Evolutionary conservation across 2,888 invertebrate genomes (phyloP).

Genomic region (Panopea generosa): DNA sequence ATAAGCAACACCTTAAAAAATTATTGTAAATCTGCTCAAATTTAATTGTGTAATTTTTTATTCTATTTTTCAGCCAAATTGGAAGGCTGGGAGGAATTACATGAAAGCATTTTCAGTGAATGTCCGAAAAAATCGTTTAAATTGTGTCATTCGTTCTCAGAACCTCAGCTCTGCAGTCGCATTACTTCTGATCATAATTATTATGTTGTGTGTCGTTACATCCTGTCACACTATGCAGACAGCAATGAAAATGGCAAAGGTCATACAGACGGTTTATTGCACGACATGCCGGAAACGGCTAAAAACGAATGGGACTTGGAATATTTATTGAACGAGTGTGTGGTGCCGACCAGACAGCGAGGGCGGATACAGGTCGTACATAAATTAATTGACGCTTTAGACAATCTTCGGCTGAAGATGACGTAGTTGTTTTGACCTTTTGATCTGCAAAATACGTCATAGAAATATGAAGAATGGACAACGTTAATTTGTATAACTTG

Average conservation of each 20-base stretch:
- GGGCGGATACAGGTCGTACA: constrained; percentile 70
- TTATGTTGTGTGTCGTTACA: constrained; percentile 89
- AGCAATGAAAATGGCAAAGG: constrained; percentile 52
- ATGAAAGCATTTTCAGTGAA: constrained; percentile 82
- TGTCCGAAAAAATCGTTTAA: constrained; percentile 81
- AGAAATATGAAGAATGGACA: no score
- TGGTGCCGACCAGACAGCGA: constrained; percentile 61
- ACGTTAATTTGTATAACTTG: no score
- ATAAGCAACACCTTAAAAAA: no score
- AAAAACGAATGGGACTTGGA: constrained; percentile 67
- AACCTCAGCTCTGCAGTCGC: constrained; percentile 82
- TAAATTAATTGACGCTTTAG: constrained; percentile 55
- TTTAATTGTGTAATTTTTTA: no score
- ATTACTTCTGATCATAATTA: constrained; percentile 93
- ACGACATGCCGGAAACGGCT: constrained; percentile 72
- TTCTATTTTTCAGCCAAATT: constrained; percentile 76
- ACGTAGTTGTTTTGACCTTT: background rate
- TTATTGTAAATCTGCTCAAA: no score
- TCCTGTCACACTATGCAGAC: constrained; percentile 74
- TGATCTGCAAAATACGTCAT: no score
- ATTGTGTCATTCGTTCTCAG: constrained; percentile 48
- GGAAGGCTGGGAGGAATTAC: constrained; percentile 72
- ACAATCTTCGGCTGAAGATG: constrained; percentile 39
- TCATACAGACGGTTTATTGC: constrained; percentile 73
- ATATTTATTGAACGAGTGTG: constrained; percentile 74